Base-by-base conservation (phyloP, 2,797 vertebrate genomes). In the Echiichthys vipera region DNA sequence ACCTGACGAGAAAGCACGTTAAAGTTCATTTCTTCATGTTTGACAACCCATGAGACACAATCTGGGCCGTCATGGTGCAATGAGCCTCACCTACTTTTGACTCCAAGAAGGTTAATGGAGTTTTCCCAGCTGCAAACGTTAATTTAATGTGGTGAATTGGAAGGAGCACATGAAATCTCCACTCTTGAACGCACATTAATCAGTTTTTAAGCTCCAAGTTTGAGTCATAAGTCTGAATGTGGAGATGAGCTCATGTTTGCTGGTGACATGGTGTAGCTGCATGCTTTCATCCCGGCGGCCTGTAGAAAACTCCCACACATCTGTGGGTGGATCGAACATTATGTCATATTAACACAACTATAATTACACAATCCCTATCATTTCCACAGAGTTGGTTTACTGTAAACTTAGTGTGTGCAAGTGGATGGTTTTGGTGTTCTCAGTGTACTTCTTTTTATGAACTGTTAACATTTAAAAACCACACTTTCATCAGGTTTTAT, bases 171-270 rank as follows among this genome's bases (percentile, higher is more conserved):
- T 39, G 17, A 65, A 65, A 73, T 71, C 51, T 70, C 58, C 62
- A 51, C 71, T 71, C 13, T 51, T 34, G 47, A 73, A 72, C 47
- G 64, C 71, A 66, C 65, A 81, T 76, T 25, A 88, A 84, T 74
- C 58, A 58, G 47, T 51, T 67, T 62, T 51, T 59, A 47, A 80
- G 72, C 71, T 56, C 58, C 47, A 64, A 32, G 64, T 81, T 69
- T 80, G 76, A 84, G 75, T 91, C 84, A 84, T 45, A 13, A 30
- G 56, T 75, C 79, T 81, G 65, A 83, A 78, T 36, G 46, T 78
- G 81, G 81, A 53, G 81, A 88, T 92, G 88, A 93, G 81, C 78
- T 94, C 91, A 94, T 92, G 68, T 77, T 79, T 89, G 73, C 65
- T 59, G 29, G 84, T 79, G 74, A 79, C 71, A 63, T 80, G 78